phyloP scores from a whole-genome alignment of 1,140 invertebrate genomes.

The Bilobella aurantiaca region DNA sequence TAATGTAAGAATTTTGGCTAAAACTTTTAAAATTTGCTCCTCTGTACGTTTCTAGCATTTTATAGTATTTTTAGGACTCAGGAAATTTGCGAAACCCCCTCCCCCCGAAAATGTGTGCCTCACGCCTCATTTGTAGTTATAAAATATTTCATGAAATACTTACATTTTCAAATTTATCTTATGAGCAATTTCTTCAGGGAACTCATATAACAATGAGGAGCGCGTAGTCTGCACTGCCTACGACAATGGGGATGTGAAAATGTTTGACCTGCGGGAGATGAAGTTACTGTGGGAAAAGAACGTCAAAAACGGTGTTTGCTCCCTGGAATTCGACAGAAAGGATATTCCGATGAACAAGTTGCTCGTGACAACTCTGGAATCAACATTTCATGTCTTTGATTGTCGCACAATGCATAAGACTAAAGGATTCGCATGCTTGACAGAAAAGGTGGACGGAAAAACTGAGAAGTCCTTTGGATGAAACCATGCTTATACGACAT shows the following conservation, averaged over 20 bases:
- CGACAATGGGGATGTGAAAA: conserved; percentile 92
- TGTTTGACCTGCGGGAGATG: conserved; percentile 85
- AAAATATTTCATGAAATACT: too few relatives aligned
- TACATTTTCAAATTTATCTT: too few relatives aligned
- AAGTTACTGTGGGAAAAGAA: conserved; percentile 79
- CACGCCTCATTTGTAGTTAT: too few relatives aligned
- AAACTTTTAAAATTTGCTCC: too few relatives aligned
- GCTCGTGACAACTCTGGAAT: conserved; percentile 77
- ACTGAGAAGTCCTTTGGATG: conserved; percentile 5
- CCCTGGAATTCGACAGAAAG: conserved; percentile 81
- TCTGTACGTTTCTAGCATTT: too few relatives aligned
- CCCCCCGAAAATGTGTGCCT: too few relatives aligned
- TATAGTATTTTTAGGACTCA: too few relatives aligned
- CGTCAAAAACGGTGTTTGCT: conserved; percentile 84
- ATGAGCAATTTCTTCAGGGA: conserved; percentile 44
- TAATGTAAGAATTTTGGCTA: too few relatives aligned
- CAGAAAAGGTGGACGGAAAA: conserved; percentile 53
- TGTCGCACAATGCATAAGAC: conserved; percentile 73
- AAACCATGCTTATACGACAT: too few relatives aligned
- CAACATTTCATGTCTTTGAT: conserved; percentile 82
- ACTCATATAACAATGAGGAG: conserved; percentile 76
- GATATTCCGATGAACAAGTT: conserved; percentile 94
- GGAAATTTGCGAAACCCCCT: too few relatives aligned
- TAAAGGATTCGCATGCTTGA: conserved; percentile 69
- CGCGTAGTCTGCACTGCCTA: conserved; percentile 79